phyloP scores from a whole-genome alignment of 2,113 vertebrate species.

The Melanostigma gelatinosum region DNA sequence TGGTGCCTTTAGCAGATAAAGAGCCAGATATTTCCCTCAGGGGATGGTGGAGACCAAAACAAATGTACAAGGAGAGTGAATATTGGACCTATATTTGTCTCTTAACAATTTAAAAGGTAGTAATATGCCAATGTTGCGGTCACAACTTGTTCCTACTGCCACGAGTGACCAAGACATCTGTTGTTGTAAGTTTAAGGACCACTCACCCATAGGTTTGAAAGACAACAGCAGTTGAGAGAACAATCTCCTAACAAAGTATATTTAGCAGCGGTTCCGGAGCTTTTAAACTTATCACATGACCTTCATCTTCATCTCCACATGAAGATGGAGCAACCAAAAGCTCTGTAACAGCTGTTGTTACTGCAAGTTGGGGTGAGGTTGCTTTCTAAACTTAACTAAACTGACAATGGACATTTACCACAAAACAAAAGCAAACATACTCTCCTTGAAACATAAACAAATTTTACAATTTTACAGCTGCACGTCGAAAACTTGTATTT shows the following conservation, averaged over 20 bases:
- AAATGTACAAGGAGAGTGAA: neutral
- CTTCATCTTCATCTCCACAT: neutral
- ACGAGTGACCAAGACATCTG: neutral
- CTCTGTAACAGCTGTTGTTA: neutral
- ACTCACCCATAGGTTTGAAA: neutral
- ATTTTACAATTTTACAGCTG: slow-evolving; percentile 9
- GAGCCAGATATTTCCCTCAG: neutral
- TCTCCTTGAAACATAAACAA: slow-evolving; percentile 10
- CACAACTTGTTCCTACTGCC: neutral
- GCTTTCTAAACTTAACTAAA: neutral
- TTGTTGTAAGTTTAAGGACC: neutral
- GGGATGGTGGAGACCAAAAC: neutral
- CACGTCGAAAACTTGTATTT: neutral
- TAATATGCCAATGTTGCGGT: neutral
- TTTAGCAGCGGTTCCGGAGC: neutral
- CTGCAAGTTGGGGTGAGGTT: neutral
- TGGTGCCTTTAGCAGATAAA: neutral
- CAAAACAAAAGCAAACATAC: neutral
- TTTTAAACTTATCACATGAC: neutral
- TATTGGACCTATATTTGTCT: neutral
- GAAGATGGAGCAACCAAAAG: neutral
- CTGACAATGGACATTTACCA: neutral
- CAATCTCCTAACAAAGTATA: neutral
- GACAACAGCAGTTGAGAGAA: slow-evolving; percentile 6
- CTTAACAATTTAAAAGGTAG: neutral